Evolutionary conservation across 1,140 invertebrate genomes (phyloP), one percentile per base, ranked within the genome.

Genomic region (Drosophila bocki): DNA sequence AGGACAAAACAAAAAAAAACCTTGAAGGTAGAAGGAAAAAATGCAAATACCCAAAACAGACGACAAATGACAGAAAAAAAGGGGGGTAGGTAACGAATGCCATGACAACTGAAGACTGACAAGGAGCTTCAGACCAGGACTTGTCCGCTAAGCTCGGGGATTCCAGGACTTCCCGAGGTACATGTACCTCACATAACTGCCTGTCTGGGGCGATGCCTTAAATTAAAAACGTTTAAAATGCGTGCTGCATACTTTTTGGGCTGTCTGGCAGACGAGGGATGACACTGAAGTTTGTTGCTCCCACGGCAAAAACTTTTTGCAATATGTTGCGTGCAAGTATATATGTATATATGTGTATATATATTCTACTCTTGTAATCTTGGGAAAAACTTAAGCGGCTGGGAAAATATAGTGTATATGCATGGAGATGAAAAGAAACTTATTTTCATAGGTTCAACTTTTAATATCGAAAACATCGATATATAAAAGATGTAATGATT

Each of bases 161-260:
- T 79, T 69, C 76, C 67, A 68, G 62, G 48, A 70, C 63, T 51
- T 54, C 1, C 39, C 17, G 19, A 50, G 47, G 47, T 51, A 53
- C 37, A 56, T 54, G 61, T 54, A 63, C 33, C 26, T 63, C 45
- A 69, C 42, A 67, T 67, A 47, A 47, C 42, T 39, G 64, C 58
- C 64, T 65, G 67, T 67, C 67, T 68, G 67, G 59, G 29, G 45
- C 59, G 47, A 35, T 61, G 59, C n/a, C 35, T 80, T 72, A 82
- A 82, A 82, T 82, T 81, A 82, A 82, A 82, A 82, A 63, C 74
- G 78, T 77, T 82, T 82, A 82, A 70, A 70, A 77, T 81, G 80
- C 79, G 78, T 81, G 48, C 64, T 81, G 79, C 78, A 82, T 82
- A 82, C 74, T 82, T 81, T 80, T 82, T 77, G 29, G 29, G 72